Percentiles rank a stretch among this genome's conserved stretches.
phyloP scores from a whole-genome alignment of 2,888 invertebrate species.

The Pyrrhosoma nymphula region DNA sequence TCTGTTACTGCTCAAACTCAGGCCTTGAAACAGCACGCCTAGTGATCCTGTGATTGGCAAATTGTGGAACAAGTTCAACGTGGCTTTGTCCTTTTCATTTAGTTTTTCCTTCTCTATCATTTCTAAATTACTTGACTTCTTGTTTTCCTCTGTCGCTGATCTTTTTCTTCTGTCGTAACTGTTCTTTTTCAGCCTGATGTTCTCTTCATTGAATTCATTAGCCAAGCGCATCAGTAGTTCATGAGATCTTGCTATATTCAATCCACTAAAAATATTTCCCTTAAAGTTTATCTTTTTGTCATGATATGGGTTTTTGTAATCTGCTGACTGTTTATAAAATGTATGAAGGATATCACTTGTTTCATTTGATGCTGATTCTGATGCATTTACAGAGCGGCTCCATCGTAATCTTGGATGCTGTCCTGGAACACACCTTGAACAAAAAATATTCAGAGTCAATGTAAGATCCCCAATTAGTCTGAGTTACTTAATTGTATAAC shows the following conservation, averaged over 20 bases:
- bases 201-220: constrained; percentile 54
- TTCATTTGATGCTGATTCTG: constrained; percentile 19
- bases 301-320: constrained; percentile 25
- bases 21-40: constrained; percentile 44
- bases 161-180: constrained; percentile 49
- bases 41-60: constrained; percentile 3
- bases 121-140: neutral
- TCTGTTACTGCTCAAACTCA: neutral
- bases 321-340: constrained; percentile 30
- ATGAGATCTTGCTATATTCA: constrained; percentile 48
- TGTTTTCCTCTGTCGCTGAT: neutral
- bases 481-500: too few species aligned
- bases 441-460: constrained; percentile 68
- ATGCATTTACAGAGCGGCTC: constrained; percentile 79
- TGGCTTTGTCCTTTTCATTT: neutral
- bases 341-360: constrained; percentile 26
- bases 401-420: constrained; percentile 93
- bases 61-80: neutral
- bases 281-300: constrained; percentile 49
- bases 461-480: neutral
- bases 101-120: constrained; percentile 23
- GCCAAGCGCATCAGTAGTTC: constrained; percentile 55
- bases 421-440: constrained; percentile 86
- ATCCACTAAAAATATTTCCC: constrained; percentile 40
- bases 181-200: constrained; percentile 45